A percentile compares a stretch with the other conserved stretches of the same genome.
Conservation (phyloP, 1,140 invertebrate species). For the Melanaphis sacchari region DNA sequence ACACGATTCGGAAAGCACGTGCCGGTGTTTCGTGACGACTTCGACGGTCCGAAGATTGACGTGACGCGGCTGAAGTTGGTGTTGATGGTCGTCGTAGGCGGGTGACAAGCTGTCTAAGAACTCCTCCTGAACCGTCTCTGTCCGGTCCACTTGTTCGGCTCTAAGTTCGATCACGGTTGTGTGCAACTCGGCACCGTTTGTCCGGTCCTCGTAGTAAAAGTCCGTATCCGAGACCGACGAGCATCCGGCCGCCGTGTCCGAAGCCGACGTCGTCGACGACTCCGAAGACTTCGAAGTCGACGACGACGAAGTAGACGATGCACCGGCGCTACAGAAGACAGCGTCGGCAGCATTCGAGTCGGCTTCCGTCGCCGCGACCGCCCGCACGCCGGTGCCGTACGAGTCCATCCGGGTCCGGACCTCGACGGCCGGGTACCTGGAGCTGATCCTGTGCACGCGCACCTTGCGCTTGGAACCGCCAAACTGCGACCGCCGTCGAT, state of each 20-base stretch:
- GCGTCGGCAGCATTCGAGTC: background rate
- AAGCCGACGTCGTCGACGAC: background rate
- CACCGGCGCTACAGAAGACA: background rate
- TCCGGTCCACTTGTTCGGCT: background rate
- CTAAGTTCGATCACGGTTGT: constrained; percentile 35
- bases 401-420: constrained; percentile 49
- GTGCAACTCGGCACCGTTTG: background rate
- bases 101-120: constrained; percentile 8
- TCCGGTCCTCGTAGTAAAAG: constrained; percentile 45
- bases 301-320: no score
- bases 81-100: background rate
- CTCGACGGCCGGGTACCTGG: constrained; percentile 22
- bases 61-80: background rate
- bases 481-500: background rate
- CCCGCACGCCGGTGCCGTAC: background rate
- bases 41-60: background rate
- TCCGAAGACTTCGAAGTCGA: background rate
- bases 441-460: constrained; percentile 44
- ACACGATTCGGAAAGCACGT: constrained; percentile 47
- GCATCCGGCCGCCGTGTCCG: constrained; percentile 30
- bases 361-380: background rate
- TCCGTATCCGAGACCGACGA: constrained; percentile 44
- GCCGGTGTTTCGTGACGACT: constrained; percentile 28
- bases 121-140: background rate
- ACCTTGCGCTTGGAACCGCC: background rate